Base-by-base conservation (phyloP, 2,888 invertebrate species). In the Physocephala rufipes region DNA sequence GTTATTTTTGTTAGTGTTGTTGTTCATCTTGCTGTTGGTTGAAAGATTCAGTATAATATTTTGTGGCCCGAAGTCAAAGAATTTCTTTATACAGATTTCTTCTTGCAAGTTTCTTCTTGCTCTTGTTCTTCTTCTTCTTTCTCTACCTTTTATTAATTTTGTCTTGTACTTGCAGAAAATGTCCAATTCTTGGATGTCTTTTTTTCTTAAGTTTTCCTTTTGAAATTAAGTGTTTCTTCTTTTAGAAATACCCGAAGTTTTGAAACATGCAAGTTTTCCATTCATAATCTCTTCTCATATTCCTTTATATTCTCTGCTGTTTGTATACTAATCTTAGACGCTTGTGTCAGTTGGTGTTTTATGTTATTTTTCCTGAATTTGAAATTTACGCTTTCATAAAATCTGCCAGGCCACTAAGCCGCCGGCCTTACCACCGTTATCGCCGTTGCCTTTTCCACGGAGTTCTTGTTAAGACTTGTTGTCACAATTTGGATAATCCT, bases 61-160 rank as follows among this genome's bases (percentile, higher is more conserved):
- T 71, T 74, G 71, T 75, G 75, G 75, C 76, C 74, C 47, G 72
- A 74, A 74, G 76, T 74, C 74, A 74, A 76, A n/a, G n/a, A 76
- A 74, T 76, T 72, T 74, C 73, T 73, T 73, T 74, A 28, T 49
- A 30, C 26, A n/a, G 30, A 26, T 19, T 26, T 12, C 24, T 47
- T 64, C 13, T n/a, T n/a, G n/a, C 24, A n/a, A 12, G 55, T 59
- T 59, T 47, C 13, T 47, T 58, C 16, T 24, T 51, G 16, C 24
- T 51, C 47, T 45, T 1, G 2, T 51, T 49, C 24, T 65, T 65
- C 28, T 65, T 28, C 51, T 24, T 30, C 21, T 16, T 30, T 7
- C 51, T 28, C 51, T 24, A n/a, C 21, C 9, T 30, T 7, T 62
- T 64, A 49, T 53, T 64, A n/a, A 47, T 26, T 26, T 30, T 49